Conservation (phyloP, 2,797 vertebrate species). For the Hyperoplus immaculatus region DNA sequence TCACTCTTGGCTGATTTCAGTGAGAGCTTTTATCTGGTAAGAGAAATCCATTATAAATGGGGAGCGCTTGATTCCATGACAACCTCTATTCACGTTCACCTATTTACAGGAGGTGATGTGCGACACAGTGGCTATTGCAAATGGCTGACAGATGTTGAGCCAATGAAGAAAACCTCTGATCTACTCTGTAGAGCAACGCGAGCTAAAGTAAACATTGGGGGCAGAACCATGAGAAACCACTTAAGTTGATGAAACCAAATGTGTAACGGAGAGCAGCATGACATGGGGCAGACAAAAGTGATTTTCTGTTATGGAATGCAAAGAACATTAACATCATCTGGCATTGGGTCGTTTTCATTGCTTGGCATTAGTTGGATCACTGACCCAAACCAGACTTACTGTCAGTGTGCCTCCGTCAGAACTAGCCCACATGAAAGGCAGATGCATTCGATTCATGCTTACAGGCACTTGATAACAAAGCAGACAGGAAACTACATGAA, state of each 20-base stretch:
- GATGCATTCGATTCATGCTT: slow-evolving; percentile 5
- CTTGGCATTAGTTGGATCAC: slow-evolving; percentile 7
- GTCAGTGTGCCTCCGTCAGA: not conserved
- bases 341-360: slow-evolving; percentile 18
- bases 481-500: slow-evolving; percentile 8
- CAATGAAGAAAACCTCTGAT: slow-evolving; percentile 41
- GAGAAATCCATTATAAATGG: not conserved
- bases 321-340: slow-evolving; percentile 44
- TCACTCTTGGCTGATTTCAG: not conserved
- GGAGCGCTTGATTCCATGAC: slow-evolving; percentile 2
- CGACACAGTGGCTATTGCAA: slow-evolving; percentile 39
- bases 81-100: slow-evolving; percentile 21
- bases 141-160: slow-evolving; percentile 65
- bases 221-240: slow-evolving; percentile 31
- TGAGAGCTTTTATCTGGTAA: slow-evolving; percentile 4
- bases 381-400: slow-evolving; percentile 46
- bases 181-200: slow-evolving; percentile 25
- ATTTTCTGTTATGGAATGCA: slow-evolving; percentile 40
- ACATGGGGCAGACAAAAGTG: slow-evolving; percentile 6
- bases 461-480: slow-evolving; percentile 33
- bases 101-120: slow-evolving; percentile 22
- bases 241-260: slow-evolving; percentile 28
- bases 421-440: slow-evolving; percentile 49
- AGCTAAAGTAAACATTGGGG: slow-evolving; percentile 32
- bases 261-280: slow-evolving; percentile 11